Percentiles rank a stretch among this genome's conserved stretches.
Evolutionary conservation across 2,797 vertebrate species (phyloP).

Genomic region (Malurus leucopterus): DNA sequence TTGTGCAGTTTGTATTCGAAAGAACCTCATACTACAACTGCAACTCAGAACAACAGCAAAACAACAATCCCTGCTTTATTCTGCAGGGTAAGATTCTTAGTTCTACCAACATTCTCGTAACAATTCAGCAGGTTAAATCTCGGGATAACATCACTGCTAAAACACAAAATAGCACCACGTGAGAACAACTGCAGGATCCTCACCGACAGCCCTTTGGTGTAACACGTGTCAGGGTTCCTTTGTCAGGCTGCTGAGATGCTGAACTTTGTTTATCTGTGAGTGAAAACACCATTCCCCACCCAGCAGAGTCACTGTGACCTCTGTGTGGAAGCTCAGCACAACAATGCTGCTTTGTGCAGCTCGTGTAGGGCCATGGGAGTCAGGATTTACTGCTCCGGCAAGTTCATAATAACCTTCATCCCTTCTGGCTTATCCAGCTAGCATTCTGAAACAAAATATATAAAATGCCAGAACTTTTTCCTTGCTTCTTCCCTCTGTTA

Average conservation of each 20-base stretch:
- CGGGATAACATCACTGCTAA: background rate
- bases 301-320: slow-evolving; percentile 48
- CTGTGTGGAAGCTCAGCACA: slow-evolving; percentile 16
- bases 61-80: background rate
- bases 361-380: slow-evolving; percentile 35
- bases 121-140: background rate
- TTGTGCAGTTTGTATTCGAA: background rate
- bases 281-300: slow-evolving; percentile 36
- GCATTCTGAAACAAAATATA: slow-evolving; percentile 21
- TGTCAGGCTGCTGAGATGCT: slow-evolving; percentile 13
- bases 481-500: background rate
- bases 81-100: background rate
- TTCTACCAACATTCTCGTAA: background rate
- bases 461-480: slow-evolving; percentile 2
- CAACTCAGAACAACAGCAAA: background rate
- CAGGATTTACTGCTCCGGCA: slow-evolving; percentile 38
- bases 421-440: slow-evolving; percentile 15
- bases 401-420: slow-evolving; percentile 62
- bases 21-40: background rate
- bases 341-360: slow-evolving; percentile 63
- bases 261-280: slow-evolving; percentile 46
- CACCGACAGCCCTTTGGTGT: background rate
- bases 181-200: background rate
- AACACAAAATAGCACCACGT: background rate
- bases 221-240: background rate